Evolutionary conservation across 1,140 invertebrate genomes (phyloP).

Genomic region (Coboldia fuscipes): DNA sequence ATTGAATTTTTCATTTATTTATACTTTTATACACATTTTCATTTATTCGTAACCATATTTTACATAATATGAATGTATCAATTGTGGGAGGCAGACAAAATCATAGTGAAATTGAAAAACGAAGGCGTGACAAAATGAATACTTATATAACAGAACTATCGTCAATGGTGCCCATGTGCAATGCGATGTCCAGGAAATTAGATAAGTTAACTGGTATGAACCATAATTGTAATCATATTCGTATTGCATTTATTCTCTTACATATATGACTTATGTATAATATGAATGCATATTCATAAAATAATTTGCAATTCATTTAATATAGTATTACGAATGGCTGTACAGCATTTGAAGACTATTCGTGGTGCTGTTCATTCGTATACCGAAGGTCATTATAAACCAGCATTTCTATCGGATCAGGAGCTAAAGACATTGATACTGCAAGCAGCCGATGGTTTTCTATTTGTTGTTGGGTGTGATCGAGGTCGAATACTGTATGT

Average conservation of each 20-base stretch:
- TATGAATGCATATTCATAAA: too few species aligned
- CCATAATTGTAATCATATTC: too few species aligned
- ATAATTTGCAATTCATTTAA: too few species aligned
- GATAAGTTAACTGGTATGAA: conserved; percentile 93
- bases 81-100: conserved; percentile 42
- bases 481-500: conserved; percentile 76
- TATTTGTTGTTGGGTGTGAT: conserved; percentile 87
- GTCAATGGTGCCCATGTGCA: conserved; percentile 81
- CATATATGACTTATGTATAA: too few species aligned
- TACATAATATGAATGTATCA: background rate
- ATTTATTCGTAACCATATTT: background rate
- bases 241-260: too few species aligned
- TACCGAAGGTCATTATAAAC: conserved; percentile 63
- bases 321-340: conserved; percentile 80
- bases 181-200: conserved; percentile 75
- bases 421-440: conserved; percentile 64
- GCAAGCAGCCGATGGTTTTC: conserved; percentile 72
- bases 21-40: background rate
- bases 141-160: conserved; percentile 82
- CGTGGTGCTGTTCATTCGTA: conserved; percentile 55
- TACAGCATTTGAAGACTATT: conserved; percentile 74
- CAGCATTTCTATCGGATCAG: conserved; percentile 71
- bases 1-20: background rate
- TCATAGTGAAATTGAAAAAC: conserved; percentile 90
- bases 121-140: conserved; percentile 89